Percentiles rank a stretch among this genome's conserved stretches.
Evolutionary conservation across 2,888 invertebrate genomes (phyloP).

Genomic region (Lydus trimaculatus): DNA sequence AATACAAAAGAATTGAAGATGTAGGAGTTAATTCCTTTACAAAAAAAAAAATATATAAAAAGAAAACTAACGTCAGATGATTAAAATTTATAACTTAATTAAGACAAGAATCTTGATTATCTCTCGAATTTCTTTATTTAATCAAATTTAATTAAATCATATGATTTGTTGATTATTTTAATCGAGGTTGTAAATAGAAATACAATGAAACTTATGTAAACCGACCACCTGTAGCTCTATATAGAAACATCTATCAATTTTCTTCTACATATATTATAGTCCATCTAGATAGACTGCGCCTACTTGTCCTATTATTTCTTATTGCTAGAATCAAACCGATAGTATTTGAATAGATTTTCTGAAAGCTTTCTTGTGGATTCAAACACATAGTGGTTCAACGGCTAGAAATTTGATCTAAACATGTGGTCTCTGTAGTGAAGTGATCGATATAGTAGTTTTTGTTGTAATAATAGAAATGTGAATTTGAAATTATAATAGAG

Average conservation of each 20-base stretch:
- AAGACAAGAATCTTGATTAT: constrained; percentile 21
- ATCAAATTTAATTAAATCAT: constrained; percentile 24
- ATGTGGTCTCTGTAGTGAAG: not conserved
- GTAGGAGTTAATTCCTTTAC: not conserved
- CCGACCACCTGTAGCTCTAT: not conserved
- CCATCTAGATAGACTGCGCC: no score
- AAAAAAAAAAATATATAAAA: no score
- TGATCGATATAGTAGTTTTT: not conserved
- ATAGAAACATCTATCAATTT: no score
- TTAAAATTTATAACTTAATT: constrained; percentile 41
- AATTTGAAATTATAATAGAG: constrained; percentile 19
- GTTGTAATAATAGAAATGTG: not conserved
- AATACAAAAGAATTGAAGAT: not conserved
- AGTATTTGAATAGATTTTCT: no score
- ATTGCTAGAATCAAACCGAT: no score
- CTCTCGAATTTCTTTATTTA: not conserved
- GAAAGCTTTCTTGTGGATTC: no score
- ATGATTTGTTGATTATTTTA: constrained; percentile 14
- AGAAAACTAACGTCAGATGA: constrained; percentile 12
- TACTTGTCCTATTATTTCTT: no score
- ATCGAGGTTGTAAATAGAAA: constrained; percentile 16
- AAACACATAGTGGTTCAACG: no score
- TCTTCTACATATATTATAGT: no score
- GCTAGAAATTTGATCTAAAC: no score
- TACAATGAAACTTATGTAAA: constrained; percentile 11